Conservation (phyloP, 2,888 invertebrate genomes). For the Mellilla xanthometata region DNA sequence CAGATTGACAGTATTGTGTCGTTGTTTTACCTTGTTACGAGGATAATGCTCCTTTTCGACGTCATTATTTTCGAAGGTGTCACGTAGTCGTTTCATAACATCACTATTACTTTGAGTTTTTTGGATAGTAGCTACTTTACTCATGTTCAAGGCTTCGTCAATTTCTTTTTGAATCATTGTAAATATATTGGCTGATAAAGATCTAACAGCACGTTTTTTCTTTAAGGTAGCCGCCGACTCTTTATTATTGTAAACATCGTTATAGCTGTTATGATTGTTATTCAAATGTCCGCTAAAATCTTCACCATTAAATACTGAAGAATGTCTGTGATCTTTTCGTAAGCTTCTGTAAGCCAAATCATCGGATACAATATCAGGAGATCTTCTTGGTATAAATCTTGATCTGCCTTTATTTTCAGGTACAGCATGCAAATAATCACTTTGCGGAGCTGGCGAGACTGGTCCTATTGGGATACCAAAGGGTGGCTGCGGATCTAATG, state of each 20-base stretch:
- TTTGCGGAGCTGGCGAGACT: conserved; percentile 89
- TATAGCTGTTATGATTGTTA: conserved; percentile 64
- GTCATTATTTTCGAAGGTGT: conserved; percentile 73
- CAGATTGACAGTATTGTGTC: conserved; percentile 75
- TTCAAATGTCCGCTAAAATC: conserved; percentile 75
- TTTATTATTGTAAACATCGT: conserved; percentile 59
- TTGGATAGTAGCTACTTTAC: conserved; percentile 76
- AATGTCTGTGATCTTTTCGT: conserved; percentile 89
- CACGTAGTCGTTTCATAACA: conserved; percentile 74
- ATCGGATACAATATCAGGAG: conserved; percentile 92
- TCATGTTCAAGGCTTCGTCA: conserved; percentile 80
- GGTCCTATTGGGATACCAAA: conserved; percentile 96
- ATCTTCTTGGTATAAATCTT: conserved; percentile 85
- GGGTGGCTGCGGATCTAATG: conserved; percentile 92
- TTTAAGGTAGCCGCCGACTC: conserved; percentile 75
- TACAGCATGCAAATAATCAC: conserved; percentile 92
- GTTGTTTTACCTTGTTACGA: conserved; percentile 79
- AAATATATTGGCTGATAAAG: conserved; percentile 92
- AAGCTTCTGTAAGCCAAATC: conserved; percentile 93
- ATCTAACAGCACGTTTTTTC: conserved; percentile 91
- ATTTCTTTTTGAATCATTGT: conserved; percentile 87
- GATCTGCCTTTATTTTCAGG: conserved; percentile 84
- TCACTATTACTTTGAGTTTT: conserved; percentile 85
- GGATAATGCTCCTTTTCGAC: conserved; percentile 67
- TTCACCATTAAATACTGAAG: conserved; percentile 71